Evolutionary conservation across 2,797 vertebrate species (phyloP).

Genomic region (Parotocinclus haroldoi): DNA sequence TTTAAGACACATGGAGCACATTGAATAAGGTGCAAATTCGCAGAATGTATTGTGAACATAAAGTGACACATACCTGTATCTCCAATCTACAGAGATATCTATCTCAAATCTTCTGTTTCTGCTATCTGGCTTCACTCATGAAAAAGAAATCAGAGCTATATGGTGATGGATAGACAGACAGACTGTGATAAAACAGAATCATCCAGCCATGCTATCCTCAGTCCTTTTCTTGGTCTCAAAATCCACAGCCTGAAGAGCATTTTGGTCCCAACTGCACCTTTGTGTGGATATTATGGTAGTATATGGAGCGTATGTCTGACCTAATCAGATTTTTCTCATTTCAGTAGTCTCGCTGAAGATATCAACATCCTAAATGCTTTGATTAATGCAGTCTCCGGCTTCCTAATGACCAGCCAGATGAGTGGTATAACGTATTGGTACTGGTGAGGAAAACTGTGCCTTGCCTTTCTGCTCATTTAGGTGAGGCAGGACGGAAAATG

Average conservation of each 20-base stretch:
- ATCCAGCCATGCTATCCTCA: neutral
- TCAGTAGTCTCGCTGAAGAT: constrained; percentile 12
- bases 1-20: too few species aligned
- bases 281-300: neutral
- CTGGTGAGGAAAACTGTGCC: constrained; percentile 3
- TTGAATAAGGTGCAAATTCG: too few species aligned
- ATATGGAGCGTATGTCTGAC: neutral
- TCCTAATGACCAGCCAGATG: constrained; percentile 15
- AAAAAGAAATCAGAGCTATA: constrained; percentile 18
- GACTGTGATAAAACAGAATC: constrained; percentile 33
- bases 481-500: constrained; percentile 16
- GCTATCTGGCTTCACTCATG: constrained; percentile 23
- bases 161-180: constrained; percentile 29
- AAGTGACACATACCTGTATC: too few species aligned
- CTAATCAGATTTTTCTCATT: constrained; percentile 20
- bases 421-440: constrained; percentile 5
- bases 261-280: neutral
- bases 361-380: constrained; percentile 30
- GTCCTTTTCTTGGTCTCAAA: neutral
- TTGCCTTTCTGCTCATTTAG: constrained; percentile 36
- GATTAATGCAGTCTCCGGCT: constrained; percentile 33
- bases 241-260: neutral
- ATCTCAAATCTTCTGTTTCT: constrained; percentile 10
- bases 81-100: too few species aligned
- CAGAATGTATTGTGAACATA: too few species aligned